Percentiles rank a stretch among this genome's conserved stretches.
phyloP scores from a whole-genome alignment of 1,140 invertebrate genomes.

The Drosophila kohkoa region DNA sequence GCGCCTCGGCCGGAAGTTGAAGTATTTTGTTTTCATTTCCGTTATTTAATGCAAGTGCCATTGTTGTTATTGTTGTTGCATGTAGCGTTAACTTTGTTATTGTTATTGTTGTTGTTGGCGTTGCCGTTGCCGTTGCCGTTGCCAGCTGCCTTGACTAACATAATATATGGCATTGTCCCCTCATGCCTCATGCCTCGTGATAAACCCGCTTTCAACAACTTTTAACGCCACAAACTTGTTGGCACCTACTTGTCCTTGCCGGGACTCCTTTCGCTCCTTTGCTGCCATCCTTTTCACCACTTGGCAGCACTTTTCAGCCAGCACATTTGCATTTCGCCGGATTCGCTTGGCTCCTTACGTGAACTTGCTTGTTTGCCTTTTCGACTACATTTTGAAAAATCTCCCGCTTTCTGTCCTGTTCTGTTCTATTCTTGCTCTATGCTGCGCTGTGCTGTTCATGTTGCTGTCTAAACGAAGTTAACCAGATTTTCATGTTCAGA shows the following conservation, averaged over 20 bases:
- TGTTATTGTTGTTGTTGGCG: slow-evolving; percentile 43
- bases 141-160: slow-evolving; percentile 70
- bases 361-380: slow-evolving; percentile 69
- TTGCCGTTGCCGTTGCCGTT: slow-evolving; percentile 52
- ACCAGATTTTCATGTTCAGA: slow-evolving; percentile 76
- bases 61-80: slow-evolving; percentile 44
- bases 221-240: slow-evolving; percentile 74
- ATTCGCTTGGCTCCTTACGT: slow-evolving; percentile 20
- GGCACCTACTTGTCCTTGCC: slow-evolving; percentile 62
- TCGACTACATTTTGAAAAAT: slow-evolving; percentile 76
- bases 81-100: slow-evolving; percentile 13
- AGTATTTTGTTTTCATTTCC: slow-evolving; percentile 82
- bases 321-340: slow-evolving; percentile 62
- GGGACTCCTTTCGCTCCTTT: background rate
- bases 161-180: slow-evolving; percentile 63
- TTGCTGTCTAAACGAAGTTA: slow-evolving; percentile 66
- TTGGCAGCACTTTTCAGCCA: slow-evolving; percentile 58
- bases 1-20: slow-evolving; percentile 66
- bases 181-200: background rate
- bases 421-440: slow-evolving; percentile 7
- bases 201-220: slow-evolving; percentile 62
- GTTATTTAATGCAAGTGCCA: slow-evolving; percentile 80
- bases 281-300: slow-evolving; percentile 46
- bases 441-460: slow-evolving; percentile 11
- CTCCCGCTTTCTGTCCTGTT: slow-evolving; percentile 51